Base-by-base conservation (phyloP, 2,888 invertebrate species). In the Psylliodes chrysocephalus region DNA sequence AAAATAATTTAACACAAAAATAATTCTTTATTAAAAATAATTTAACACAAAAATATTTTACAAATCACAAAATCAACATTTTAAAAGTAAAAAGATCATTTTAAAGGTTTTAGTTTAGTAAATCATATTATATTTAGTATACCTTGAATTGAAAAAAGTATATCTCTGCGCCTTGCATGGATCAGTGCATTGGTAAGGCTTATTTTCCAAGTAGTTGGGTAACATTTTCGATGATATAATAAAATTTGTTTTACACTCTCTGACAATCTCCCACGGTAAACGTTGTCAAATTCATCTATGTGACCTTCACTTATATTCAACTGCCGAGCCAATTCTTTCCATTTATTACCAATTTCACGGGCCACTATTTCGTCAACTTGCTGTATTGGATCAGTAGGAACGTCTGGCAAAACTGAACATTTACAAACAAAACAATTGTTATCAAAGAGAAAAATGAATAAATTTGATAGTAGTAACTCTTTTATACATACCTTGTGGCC, bases 341-440 rank as follows among this genome's bases (percentile, higher is more conserved):
- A 59, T 51, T 59, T 59, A 2, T 49, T 25, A 12, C 59, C 59
- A n/a, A 59, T 59, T 49, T 35, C 33, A 5, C 8, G 14, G n/a
- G 49, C 38, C 25, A 59, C 40, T 10, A 46, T 5, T 8, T 40
- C 30, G 28, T 59, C 49, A 40, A 59, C 25, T 12, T 25, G 14
- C 19, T 59, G 49, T 28, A 59, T 30, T 15, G 49, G 38, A 35
- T 51, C 40, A 7, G 2, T 1, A 17, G 59, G 22, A 49, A 59
- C 0, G 14, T 10, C 8, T 28, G 30, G 49, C 22, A 59, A 49
- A 25, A 51, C 49, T 59, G 25, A 14, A 5, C 28, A 28, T 28
- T 4, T 22, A 25, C 17, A 44, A 4, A 22, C 2, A 42, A 17
- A 7, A 42, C 8, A 7, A 35, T n/a, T n/a, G n/a, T n/a, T n/a